These are phyloP conservation scores for Noturus placidus DNA, from an alignment of 2,113 vertebrate species.

Conservation along the genomic window DNA sequence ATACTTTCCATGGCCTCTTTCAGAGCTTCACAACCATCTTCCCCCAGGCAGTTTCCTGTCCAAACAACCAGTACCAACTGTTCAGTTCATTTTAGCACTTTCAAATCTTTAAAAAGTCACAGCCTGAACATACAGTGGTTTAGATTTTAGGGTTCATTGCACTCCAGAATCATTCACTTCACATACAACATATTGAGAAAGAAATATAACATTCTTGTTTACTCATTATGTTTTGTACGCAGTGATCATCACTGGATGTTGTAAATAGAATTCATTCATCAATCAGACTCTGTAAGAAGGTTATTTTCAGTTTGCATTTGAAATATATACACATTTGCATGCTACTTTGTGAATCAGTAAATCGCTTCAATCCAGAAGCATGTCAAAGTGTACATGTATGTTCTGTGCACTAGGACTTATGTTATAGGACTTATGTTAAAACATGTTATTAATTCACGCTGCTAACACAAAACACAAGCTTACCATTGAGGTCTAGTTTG, in stretches of 20 bases:
- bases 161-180: not conserved
- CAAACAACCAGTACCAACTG: constrained; percentile 23
- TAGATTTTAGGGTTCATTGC: not conserved
- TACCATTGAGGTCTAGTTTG: constrained; percentile 95
- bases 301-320: not conserved
- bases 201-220: not conserved
- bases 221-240: not conserved
- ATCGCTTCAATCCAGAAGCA: not conserved
- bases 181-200: not conserved
- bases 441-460: not conserved
- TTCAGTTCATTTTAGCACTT: constrained; percentile 7
- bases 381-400: not conserved
- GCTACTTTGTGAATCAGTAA: not conserved
- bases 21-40: constrained; percentile 87
- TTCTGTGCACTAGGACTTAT: not conserved
- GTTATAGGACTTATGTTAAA: not conserved
- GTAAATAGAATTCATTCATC: not conserved
- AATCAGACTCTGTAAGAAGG: not conserved
- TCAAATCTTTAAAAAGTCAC: not conserved
- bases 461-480: not conserved
- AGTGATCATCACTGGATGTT: not conserved
- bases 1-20: constrained; percentile 81
- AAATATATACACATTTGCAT: not conserved
- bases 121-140: not conserved
- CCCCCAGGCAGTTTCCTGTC: constrained; percentile 87